Evolutionary conservation across 2,888 invertebrate genomes (phyloP).

Genomic region (Onthophagus sagittarius): DNA sequence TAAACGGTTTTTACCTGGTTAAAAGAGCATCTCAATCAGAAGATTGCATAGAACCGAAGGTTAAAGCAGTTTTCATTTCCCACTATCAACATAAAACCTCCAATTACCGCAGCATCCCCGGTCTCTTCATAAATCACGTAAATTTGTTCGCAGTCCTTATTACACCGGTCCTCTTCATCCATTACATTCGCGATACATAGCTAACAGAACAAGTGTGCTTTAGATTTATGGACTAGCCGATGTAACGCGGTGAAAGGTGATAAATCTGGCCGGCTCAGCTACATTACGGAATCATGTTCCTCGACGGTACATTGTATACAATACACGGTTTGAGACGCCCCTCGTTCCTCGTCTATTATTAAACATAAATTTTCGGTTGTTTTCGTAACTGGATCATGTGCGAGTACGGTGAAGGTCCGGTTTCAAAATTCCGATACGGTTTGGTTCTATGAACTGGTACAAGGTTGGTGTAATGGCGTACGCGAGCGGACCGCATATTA

Average conservation of each 20-base stretch:
- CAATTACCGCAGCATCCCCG: neutral
- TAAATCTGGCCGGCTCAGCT: conserved; percentile 5
- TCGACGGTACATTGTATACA: neutral
- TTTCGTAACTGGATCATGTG: neutral
- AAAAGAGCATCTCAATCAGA: neutral
- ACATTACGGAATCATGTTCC: conserved; percentile 10
- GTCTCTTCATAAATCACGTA: conserved; percentile 8
- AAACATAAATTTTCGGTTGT: neutral
- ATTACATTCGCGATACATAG: conserved; percentile 22
- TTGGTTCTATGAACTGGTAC: conserved; percentile 25
- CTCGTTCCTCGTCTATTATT: neutral
- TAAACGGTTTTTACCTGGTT: conserved; percentile 12
- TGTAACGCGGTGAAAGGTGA: conserved; percentile 21
- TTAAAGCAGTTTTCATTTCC: neutral
- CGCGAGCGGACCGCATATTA: neutral
- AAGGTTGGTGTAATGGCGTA: conserved; percentile 21
- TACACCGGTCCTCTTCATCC: conserved; percentile 1
- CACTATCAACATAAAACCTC: conserved; percentile 1
- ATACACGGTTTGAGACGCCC: neutral
- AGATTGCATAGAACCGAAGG: neutral
- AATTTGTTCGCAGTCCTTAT: conserved; percentile 9
- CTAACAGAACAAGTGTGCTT: conserved; percentile 22
- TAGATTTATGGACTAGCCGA: conserved; percentile 21
- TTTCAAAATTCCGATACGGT: conserved; percentile 23
- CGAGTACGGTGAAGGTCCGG: conserved; percentile 17